Evolutionary conservation across 2,888 invertebrate species (phyloP), one percentile per base, ranked within the genome.

Genomic region (Frankliniella fusca): DNA sequence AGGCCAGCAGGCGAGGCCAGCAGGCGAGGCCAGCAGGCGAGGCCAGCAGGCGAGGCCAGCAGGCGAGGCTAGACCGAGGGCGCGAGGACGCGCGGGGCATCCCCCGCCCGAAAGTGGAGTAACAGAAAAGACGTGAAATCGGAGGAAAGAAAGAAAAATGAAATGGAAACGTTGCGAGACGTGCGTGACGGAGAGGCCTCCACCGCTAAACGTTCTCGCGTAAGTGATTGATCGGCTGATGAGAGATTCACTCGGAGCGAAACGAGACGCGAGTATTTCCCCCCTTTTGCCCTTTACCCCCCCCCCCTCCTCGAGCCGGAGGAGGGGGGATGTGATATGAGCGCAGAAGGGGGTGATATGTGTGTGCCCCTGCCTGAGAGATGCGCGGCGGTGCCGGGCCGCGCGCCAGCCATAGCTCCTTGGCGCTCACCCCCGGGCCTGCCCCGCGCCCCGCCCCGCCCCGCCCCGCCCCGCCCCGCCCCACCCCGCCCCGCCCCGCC

Each of bases 171-270:
- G 38, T 38, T 38, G 38, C 38, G 38, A 38, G 54, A 20, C 20
- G 54, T 20, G 18, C 54, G 12, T 54, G 54, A 54, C 54, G 20
- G 5, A 54, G 54, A 20, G 54, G 54, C 54, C 7, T 12, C 27
- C 70, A 3, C 23, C 11, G 11, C 70, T 76, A 76, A 76, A 76
- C 70, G 70, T 27, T 76, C 27, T 76, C 9, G 23, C 10, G 23
- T 76, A 8, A 23, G 27, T 76, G 70, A 76, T 76, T 76, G 70
- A 76, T 76, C 12, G 70, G 70, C 23, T 70, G 70, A 70, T 70
- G 70, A 70, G 10, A 27, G 70, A 76, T 76, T 76, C 27, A 27
- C 70, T 27, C 61, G 38, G 38, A 38, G 38, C 38, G 38, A 5
- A 38, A 5, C 38, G 38, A 38, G 38, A 38, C 38, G 38, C 38